A percentile compares a stretch with the other conserved stretches of the same genome.
phyloP scores from a whole-genome alignment of 1,140 invertebrate species.

The Zaprionus tsacasi region DNA sequence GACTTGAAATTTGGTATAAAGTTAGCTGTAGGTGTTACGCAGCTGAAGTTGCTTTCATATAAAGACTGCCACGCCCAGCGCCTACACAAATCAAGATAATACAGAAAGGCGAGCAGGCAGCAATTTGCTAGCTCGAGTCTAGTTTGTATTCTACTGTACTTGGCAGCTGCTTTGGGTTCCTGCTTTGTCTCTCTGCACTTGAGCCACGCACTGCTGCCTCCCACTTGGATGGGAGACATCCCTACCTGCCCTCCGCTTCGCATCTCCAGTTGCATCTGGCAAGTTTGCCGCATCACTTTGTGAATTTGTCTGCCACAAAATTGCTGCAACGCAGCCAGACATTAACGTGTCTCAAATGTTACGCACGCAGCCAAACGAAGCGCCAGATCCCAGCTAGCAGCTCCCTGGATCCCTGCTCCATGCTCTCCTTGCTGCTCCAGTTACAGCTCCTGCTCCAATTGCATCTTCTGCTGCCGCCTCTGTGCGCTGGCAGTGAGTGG shows the following conservation, averaged over 20 bases:
- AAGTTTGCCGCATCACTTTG: constrained; percentile 16
- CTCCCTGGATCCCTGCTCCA: background rate
- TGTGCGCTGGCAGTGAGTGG: constrained; percentile 26
- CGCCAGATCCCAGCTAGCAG: constrained; percentile 14
- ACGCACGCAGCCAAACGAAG: constrained; percentile 61
- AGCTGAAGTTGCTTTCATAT: too few relatives aligned
- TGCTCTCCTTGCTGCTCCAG: background rate
- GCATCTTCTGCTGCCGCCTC: background rate
- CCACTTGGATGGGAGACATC: too few relatives aligned
- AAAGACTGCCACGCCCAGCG: too few relatives aligned
- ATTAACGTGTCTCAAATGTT: constrained; percentile 72
- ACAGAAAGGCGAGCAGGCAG: too few relatives aligned
- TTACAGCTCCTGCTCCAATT: background rate
- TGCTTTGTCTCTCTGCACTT: too few relatives aligned
- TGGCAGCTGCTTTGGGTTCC: too few relatives aligned
- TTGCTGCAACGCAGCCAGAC: constrained; percentile 72
- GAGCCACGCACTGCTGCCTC: too few relatives aligned
- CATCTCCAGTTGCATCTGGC: background rate
- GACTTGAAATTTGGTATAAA: too few relatives aligned
- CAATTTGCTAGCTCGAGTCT: too few relatives aligned
- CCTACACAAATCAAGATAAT: too few relatives aligned
- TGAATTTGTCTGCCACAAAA: constrained; percentile 54
- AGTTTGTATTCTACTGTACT: too few relatives aligned
- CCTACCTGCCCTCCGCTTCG: background rate
- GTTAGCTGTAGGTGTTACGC: too few relatives aligned